phyloP scores from a whole-genome alignment of 2,113 vertebrate species.

The Neofelis nebulosa region DNA sequence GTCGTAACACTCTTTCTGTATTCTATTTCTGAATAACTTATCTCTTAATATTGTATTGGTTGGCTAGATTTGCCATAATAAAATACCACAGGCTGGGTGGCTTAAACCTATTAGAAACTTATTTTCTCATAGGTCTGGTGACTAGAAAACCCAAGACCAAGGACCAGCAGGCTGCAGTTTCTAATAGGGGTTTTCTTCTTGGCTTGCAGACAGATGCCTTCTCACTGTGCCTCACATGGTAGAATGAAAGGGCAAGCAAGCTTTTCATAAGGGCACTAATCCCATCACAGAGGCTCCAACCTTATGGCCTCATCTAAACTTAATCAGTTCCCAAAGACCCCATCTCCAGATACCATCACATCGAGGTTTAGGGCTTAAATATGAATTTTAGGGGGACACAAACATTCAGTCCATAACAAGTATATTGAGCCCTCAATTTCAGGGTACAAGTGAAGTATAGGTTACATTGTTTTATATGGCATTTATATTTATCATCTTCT shows the following conservation, averaged over 20 bases:
- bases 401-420: neutral
- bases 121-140: neutral
- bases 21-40: neutral
- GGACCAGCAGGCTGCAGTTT: neutral
- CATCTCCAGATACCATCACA: neutral
- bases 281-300: accelerated
- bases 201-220: neutral
- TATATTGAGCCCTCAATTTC: neutral
- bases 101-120: neutral
- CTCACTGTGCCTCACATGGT: neutral
- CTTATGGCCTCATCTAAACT: neutral
- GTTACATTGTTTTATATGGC: neutral
- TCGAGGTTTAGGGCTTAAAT: neutral
- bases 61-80: neutral
- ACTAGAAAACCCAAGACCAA: neutral
- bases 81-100: neutral
- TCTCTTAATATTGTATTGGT: neutral
- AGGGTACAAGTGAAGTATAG: neutral
- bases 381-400: neutral
- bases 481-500: neutral
- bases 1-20: neutral
- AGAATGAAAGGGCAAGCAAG: neutral
- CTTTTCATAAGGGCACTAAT: neutral
- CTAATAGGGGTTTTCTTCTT: neutral
- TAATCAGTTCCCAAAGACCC: neutral